These are phyloP conservation scores for Penaeus chinensis DNA, from an alignment of 1,140 invertebrate species.

Conservation along the genomic window DNA sequence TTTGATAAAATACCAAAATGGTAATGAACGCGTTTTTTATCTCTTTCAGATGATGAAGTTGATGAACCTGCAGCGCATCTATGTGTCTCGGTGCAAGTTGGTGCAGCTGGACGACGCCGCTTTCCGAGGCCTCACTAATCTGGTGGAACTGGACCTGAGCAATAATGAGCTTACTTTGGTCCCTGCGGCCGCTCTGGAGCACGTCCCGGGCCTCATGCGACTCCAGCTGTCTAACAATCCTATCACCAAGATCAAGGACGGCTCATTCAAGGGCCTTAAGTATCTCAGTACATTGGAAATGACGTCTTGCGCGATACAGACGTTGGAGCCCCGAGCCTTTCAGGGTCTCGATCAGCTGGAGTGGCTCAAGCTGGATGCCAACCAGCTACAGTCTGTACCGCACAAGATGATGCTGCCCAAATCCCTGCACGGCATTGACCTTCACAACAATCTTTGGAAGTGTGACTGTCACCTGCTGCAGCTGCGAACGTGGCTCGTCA, in stretches of 20 bases:
- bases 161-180: slow-evolving; percentile 83
- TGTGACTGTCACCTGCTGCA: slow-evolving; percentile 88
- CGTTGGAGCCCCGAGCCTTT: slow-evolving; percentile 82
- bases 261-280: slow-evolving; percentile 80
- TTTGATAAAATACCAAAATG: not conserved
- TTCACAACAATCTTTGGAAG: slow-evolving; percentile 91
- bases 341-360: slow-evolving; percentile 81
- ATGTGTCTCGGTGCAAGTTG: slow-evolving; percentile 83
- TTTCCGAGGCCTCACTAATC: slow-evolving; percentile 85
- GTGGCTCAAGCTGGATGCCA: slow-evolving; percentile 84
- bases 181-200: slow-evolving; percentile 81
- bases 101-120: slow-evolving; percentile 86
- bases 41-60: slow-evolving; percentile 76
- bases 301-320: slow-evolving; percentile 82
- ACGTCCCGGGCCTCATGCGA: slow-evolving; percentile 80
- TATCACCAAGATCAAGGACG: slow-evolving; percentile 80
- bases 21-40: not conserved
- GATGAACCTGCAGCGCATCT: slow-evolving; percentile 87
- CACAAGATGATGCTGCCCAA: slow-evolving; percentile 64
- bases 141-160: slow-evolving; percentile 88
- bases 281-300: slow-evolving; percentile 86
- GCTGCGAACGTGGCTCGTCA: slow-evolving; percentile 85
- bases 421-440: slow-evolving; percentile 80
- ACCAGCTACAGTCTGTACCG: slow-evolving; percentile 76
- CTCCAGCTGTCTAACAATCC: slow-evolving; percentile 84